Conservation (phyloP, 2,113 vertebrate genomes). For the Archocentrus centrarchus region DNA sequence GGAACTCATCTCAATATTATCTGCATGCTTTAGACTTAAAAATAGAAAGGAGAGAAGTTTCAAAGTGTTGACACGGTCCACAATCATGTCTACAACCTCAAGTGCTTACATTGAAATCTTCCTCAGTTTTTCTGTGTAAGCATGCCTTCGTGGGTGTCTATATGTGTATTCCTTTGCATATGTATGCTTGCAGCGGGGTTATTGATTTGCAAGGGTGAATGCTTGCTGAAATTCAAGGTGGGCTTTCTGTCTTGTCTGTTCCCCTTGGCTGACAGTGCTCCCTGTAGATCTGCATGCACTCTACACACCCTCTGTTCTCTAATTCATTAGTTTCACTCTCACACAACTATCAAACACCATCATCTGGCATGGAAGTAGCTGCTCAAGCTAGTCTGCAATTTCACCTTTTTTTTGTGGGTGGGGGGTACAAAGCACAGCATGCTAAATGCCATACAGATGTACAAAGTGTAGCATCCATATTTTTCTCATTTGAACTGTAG, state of each 20-base stretch:
- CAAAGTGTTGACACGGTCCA: constrained; percentile 17
- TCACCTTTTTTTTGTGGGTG: constrained; percentile 49
- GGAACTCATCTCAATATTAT: constrained; percentile 70
- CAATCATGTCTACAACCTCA: constrained; percentile 21
- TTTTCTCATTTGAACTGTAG: constrained; percentile 15
- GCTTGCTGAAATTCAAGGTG: constrained; percentile 71
- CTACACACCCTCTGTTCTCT: constrained; percentile 57
- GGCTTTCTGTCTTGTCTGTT: constrained; percentile 54
- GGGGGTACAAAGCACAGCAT: constrained; percentile 53
- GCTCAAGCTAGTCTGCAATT: constrained; percentile 51
- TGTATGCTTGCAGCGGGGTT: constrained; percentile 38
- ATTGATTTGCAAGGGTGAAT: constrained; percentile 69
- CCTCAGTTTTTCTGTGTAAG: background rate
- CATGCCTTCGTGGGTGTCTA: background rate
- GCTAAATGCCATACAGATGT: constrained; percentile 62
- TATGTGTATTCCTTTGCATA: constrained; percentile 16
- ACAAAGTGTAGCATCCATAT: constrained; percentile 8
- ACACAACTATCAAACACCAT: constrained; percentile 64
- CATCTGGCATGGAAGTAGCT: constrained; percentile 50
- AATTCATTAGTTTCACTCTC: constrained; percentile 75
- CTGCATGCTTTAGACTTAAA: constrained; percentile 57
- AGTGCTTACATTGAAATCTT: constrained; percentile 26
- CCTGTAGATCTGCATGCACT: constrained; percentile 60
- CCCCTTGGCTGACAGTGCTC: constrained; percentile 54
- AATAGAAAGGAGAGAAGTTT: constrained; percentile 43